Base-by-base conservation (phyloP, 1,140 invertebrate species). In the Atta cephalotes region DNA sequence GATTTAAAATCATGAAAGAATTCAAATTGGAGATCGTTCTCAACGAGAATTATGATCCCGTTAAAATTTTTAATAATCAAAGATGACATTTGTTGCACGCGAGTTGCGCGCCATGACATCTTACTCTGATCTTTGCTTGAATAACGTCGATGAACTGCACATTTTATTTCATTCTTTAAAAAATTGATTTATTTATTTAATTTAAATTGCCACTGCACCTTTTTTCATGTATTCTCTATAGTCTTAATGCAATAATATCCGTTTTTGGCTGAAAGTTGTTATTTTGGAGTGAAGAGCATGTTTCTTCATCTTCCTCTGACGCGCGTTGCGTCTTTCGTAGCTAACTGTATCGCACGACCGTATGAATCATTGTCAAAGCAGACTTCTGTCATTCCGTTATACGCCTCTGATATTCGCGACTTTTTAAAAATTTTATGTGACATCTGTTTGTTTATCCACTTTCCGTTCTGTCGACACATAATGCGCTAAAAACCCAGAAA, bases 281-380 rank as follows among this genome's bases (percentile, higher is more conserved):
- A 71, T 71, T 76, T 62, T 9, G 18, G 35, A 68, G n/a, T 25
- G 53, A 16, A 58, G 66, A 45, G 28, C 49, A 21, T 18, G 10
- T 39, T 62, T 82, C 68, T 82, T 81, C 58, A 82, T 7, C 70
- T 18, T 84, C 70, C 56, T 72, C 12, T 35, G 66, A 18, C 18
- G 16, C 9, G 56, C 70, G 39, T 2, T 62, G 21, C 56, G 39
- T 84, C 70, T 62, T 74, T 49, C 39, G 35, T 28, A n/a, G 65
- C 39, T 88, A 86, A 86, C 87, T 88, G 87, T 88, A 88, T 60
- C 16, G 80, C 56, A 63, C 51, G 80, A 81, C 70, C 80, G 56
- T 71, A 88, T 88, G 82, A 88, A 79, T 88, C 87, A 88, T 88
- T 88, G 74, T 85, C 82, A 74, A 87, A 86, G 72, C 74, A 78